Evolutionary conservation across 1,140 invertebrate species (phyloP), one percentile per base, ranked within the genome.

Genomic region (Lucilia sericata): DNA sequence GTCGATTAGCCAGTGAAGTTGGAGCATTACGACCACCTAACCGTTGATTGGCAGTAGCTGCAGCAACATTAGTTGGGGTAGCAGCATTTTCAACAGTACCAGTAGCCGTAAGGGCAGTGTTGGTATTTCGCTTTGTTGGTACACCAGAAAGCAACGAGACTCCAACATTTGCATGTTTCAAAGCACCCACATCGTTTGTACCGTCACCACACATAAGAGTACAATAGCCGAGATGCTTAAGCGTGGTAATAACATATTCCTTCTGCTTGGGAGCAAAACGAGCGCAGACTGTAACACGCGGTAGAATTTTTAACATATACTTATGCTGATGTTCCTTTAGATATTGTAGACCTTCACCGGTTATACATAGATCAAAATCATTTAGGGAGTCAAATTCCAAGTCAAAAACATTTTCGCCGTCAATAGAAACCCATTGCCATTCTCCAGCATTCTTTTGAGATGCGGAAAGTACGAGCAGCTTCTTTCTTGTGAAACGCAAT

Each of bases 171-270:
- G 99, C 98, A 92, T 99, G 99, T 93, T 99, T 99, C 12, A 99
- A 92, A 30, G 99, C 99, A n/a, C 99, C 99, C 34, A 99, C 99
- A 93, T 99, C 99, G 92, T 99, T 99, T 2, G 99, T 99, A 85
- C 99, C 99, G 93, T 99, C 99, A n/a, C 99, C 99, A 91, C 99
- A 99, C 99, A 99, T 99, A 0, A 99, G 91, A 0, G 98, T 99
- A 4, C 94, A 94, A 89, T 94, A 98, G 25, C 99, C 99, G 2
- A 98, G 90, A 42, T 94, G 93, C 91, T 99, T 99, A 42, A 99
- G 91, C 12, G 95, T 94, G 2, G 97, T 96, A 60, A 99, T 96
- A 2, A 99, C 96, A 91, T 95, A 96, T 92, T 99, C 99, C 92
- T 99, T 99, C 90, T 99, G 98, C 89, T 99, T 99, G 2, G 98